Evolutionary conservation across 1,140 invertebrate genomes (phyloP), one percentile per base, ranked within the genome.

Genomic region (Piezodorus guildinii): DNA sequence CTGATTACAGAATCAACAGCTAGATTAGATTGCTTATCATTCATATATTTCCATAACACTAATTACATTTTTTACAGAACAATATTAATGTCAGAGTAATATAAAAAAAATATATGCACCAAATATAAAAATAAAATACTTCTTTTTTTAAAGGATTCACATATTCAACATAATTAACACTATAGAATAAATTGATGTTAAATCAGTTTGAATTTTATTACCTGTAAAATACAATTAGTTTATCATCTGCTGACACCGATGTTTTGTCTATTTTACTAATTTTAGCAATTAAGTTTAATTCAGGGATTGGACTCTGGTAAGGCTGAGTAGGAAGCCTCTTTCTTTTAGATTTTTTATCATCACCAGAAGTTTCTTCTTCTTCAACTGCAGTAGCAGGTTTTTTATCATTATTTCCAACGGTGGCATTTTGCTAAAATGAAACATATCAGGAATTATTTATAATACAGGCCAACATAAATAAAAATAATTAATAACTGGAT

Each of bases 151-250:
- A n/a, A n/a, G n/a, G n/a, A n/a, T n/a, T n/a, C n/a, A n/a, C n/a
- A n/a, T n/a, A n/a, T n/a, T n/a, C n/a, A n/a, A n/a, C n/a, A n/a
- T n/a, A n/a, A n/a, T n/a, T n/a, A n/a, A n/a, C n/a, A n/a, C n/a
- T n/a, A n/a, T n/a, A n/a, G n/a, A n/a, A n/a, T n/a, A n/a, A n/a
- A n/a, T n/a, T n/a, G n/a, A n/a, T n/a, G n/a, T n/a, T n/a, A n/a
- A n/a, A n/a, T n/a, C n/a, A 30, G 27, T 4, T 30, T 30, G 8
- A 30, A 30, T 30, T 30, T 8, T 30, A 10, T 77, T 78, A 88
- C 86, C 87, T 88, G 72, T 87, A 89, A 71, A 90, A 89, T 34
- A 88, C 83, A 71, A 90, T 88, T 25, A 91, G 81, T 74, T 91
- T 91, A 62, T 92, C 89, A 70, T 91, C 88, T 19, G 80, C 77